Conservation (phyloP, 2,113 vertebrate genomes). For the Xyliphius kryptos region DNA sequence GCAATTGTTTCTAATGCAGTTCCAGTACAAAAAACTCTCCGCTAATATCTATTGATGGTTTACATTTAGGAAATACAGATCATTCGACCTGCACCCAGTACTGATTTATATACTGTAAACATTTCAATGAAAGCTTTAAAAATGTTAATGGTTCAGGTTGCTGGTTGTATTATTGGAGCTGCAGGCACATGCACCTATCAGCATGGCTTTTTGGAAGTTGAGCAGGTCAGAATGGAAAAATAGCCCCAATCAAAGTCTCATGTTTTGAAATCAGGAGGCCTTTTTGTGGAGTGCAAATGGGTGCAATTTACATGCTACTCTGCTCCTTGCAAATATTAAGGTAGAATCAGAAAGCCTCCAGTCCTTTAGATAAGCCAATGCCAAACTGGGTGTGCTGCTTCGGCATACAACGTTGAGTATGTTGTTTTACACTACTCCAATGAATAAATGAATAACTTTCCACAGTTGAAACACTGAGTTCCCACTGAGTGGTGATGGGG, state of each 20-base stretch:
- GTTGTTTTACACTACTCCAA: conserved; percentile 40
- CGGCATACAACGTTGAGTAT: conserved; percentile 16
- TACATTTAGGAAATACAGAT: too few relatives aligned
- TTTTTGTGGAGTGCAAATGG: conserved; percentile 12
- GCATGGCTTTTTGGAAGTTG: neutral
- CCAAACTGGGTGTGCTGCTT: conserved; percentile 16
- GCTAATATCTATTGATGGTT: too few relatives aligned
- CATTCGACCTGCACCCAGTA: too few relatives aligned
- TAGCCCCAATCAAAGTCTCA: conserved; percentile 32
- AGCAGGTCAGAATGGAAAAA: conserved; percentile 23
- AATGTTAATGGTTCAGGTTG: neutral
- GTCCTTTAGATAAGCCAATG: conserved; percentile 26
- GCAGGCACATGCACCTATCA: neutral
- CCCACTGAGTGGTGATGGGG: conserved; percentile 7
- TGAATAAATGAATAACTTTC: conserved; percentile 46
- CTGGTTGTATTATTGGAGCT: neutral
- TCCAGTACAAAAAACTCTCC: neutral
- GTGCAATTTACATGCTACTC: conserved; percentile 23
- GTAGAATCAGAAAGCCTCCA: conserved; percentile 16
- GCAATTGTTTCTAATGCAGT: neutral
- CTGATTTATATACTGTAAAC: too few relatives aligned
- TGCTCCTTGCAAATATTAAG: conserved; percentile 39
- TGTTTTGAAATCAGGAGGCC: conserved; percentile 34
- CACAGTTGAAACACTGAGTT: conserved; percentile 11
- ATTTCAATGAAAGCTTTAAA: neutral